phyloP scores from a whole-genome alignment of 2,113 vertebrate genomes.

The Cyphomyrus plagiostoma region DNA sequence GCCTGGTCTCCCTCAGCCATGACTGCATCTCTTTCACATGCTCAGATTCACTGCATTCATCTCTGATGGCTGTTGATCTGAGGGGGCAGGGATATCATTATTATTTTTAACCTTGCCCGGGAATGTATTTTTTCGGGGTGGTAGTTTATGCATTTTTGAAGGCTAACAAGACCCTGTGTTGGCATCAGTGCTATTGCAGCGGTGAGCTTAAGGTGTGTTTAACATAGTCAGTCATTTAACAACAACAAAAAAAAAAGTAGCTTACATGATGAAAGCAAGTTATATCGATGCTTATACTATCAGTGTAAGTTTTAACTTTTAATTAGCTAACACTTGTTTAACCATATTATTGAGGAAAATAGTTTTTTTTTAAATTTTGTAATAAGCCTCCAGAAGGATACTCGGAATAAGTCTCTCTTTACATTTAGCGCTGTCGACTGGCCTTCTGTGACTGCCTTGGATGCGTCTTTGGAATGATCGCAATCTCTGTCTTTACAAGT shows the following conservation, averaged over 20 bases:
- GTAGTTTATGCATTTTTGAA: not conserved
- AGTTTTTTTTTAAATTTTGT: conserved; percentile 53
- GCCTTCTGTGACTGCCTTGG: conserved; percentile 63
- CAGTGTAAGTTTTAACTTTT: conserved; percentile 61
- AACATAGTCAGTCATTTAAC: conserved; percentile 18
- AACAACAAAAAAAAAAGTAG: conserved; percentile 11
- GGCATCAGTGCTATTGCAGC: not conserved
- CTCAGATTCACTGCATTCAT: not conserved
- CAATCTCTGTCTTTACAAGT: conserved; percentile 13
- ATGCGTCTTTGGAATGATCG: conserved; percentile 27
- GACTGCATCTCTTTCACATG: conserved; percentile 22
- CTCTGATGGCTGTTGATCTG: not conserved
- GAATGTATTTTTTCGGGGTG: not conserved
- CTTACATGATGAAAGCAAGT: conserved; percentile 49
- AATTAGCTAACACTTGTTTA: conserved; percentile 68
- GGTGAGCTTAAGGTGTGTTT: conserved; percentile 8
- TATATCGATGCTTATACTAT: conserved; percentile 69
- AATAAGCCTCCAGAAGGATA: conserved; percentile 30
- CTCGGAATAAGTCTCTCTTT: not conserved
- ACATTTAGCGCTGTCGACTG: conserved; percentile 24
- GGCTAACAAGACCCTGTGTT: not conserved
- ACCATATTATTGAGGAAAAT: conserved; percentile 59
- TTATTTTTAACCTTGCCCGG: not conserved
- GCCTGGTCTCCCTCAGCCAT: not conserved
- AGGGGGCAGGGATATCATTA: not conserved